Evolutionary conservation across 2,113 vertebrate genomes (phyloP).

Genomic region (Podarcis cretensis): DNA sequence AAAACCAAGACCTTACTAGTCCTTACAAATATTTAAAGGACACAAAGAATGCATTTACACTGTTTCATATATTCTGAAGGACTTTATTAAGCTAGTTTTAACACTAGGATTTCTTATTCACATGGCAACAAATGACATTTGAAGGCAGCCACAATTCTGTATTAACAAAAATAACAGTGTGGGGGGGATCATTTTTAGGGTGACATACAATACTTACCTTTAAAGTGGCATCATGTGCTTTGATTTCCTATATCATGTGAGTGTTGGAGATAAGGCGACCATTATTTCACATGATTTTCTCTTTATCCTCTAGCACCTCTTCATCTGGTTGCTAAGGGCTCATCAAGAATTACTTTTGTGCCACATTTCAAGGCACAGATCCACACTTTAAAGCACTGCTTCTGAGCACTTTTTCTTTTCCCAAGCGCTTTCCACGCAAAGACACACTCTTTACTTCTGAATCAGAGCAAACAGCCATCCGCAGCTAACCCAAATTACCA

Average conservation of each 20-base stretch:
- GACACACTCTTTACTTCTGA: too few relatives aligned
- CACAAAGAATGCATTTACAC: not conserved
- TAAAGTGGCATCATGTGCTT: not conserved
- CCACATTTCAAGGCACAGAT: too few relatives aligned
- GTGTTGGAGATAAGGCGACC: not conserved
- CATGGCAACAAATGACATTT: not conserved
- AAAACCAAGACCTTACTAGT: not conserved
- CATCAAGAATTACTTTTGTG: too few relatives aligned
- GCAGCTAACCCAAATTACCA: too few relatives aligned
- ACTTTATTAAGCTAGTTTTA: conserved; percentile 22
- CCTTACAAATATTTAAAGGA: not conserved
- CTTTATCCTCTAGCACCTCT: not conserved
- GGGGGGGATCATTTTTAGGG: not conserved
- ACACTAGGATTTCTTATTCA: not conserved
- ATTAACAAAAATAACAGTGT: not conserved
- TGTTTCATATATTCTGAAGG: not conserved
- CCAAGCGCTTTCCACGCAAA: too few relatives aligned
- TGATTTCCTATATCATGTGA: not conserved
- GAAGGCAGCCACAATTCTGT: not conserved
- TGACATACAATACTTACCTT: not conserved
- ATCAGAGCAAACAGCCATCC: too few relatives aligned
- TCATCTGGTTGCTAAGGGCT: not conserved
- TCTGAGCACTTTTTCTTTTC: too few relatives aligned
- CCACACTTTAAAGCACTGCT: too few relatives aligned
- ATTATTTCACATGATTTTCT: not conserved